Conservation (phyloP, 2,888 invertebrate genomes). For the Tinea trinotella region DNA sequence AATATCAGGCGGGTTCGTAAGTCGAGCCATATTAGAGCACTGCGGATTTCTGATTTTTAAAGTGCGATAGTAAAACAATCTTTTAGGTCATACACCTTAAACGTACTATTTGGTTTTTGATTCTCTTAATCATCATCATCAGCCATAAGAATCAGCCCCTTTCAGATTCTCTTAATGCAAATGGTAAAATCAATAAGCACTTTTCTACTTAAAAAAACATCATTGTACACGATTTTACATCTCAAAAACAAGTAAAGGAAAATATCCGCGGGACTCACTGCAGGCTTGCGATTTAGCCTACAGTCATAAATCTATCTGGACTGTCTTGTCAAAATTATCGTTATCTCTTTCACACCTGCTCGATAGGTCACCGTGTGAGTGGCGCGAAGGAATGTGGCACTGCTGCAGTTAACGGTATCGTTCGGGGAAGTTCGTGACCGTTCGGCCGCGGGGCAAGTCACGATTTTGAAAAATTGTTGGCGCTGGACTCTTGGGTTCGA, state of each 20-base stretch:
- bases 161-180: too few relatives aligned
- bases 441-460: constrained; percentile 56
- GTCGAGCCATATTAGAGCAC: too few relatives aligned
- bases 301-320: constrained; percentile 12
- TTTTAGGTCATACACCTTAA: too few relatives aligned
- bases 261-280: constrained; percentile 18
- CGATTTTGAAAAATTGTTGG: constrained; percentile 70
- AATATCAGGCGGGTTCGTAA: too few relatives aligned
- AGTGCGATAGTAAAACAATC: too few relatives aligned
- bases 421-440: constrained; percentile 50
- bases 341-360: constrained; percentile 37
- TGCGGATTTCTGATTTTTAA: too few relatives aligned
- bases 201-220: too few relatives aligned
- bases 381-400: constrained; percentile 22
- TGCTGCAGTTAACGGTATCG: constrained; percentile 49
- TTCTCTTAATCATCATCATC: too few relatives aligned
- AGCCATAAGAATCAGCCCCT: too few relatives aligned
- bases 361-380: constrained; percentile 35
- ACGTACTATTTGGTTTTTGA: too few relatives aligned
- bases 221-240: constrained; percentile 6
- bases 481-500: constrained; percentile 31
- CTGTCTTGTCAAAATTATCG: constrained; percentile 28
- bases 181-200: too few relatives aligned
- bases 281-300: constrained; percentile 14
- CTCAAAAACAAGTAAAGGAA: constrained; percentile 24